Base-by-base conservation (phyloP, 2,797 vertebrate genomes). In the Acomys russatus region DNA sequence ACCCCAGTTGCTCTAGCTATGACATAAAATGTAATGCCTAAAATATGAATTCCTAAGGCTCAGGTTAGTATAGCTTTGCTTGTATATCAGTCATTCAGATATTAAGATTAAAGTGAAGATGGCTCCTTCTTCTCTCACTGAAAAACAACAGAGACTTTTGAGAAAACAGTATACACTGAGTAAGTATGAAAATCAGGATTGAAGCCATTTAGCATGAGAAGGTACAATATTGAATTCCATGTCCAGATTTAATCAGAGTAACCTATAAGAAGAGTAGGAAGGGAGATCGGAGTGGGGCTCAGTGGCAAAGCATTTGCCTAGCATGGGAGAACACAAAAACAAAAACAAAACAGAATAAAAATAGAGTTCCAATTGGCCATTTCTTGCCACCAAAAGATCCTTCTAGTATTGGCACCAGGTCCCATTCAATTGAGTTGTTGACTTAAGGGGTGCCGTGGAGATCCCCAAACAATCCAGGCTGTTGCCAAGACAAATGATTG, bases 121-220 rank as follows among this genome's bases (percentile, higher is more conserved):
- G 10, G 38, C 49, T 51, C 71, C 59, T 22, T 22, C 70, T 73
- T 30, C 54, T 59, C n/a, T 88, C 20, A 51, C 12, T 25, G 44
- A 70, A 93, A 89, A 93, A 86, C 23, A 23, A 20, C 12, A 25
- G 92, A 84, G 25, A 28, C 14, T 91, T 93, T 95, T 59, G 1
- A 70, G 87, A 88, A 12, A 92, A 49, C n/a, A 51, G 79, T 12
- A 22, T 51, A 11, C 71, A 66, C 49, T 76, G 14, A 8, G 83
- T 68, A 61, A 88, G 4, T 0, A 38, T 66, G 14, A 17, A 88
- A 88, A 85, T 49, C 66, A 4, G 56, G 77, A 88, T 49, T 66
- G 2, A 94, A 92, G 56, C 12, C 63, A 78, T 30, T 91, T 28
- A 30, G 5, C 18, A 66, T 76, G 8, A n/a, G 35, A 88, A 94